Evolutionary conservation across 2,797 vertebrate species (phyloP).

Genomic region (Garrulus glandarius): DNA sequence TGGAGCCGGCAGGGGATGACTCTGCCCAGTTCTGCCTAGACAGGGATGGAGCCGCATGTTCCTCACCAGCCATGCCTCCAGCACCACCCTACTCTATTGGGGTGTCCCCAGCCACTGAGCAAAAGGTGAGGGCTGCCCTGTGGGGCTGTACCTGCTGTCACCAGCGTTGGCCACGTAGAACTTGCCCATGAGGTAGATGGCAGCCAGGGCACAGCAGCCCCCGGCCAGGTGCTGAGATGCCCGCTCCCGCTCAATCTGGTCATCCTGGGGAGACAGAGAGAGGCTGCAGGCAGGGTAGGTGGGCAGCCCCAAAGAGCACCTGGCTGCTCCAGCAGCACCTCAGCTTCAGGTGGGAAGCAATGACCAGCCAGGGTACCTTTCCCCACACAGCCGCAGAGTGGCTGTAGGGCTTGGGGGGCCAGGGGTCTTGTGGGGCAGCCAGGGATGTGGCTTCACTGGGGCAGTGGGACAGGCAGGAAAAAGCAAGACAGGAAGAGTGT

Average conservation of each 20-base stretch:
- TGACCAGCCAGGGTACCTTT: not conserved
- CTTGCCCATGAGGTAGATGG: constrained; percentile 90
- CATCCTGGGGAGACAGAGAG: constrained; percentile 80
- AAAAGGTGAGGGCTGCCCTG: not conserved
- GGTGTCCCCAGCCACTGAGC: accelerated
- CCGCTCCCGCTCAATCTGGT: constrained; percentile 90
- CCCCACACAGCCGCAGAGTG: accelerated
- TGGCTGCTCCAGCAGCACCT: not conserved
- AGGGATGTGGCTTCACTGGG: not conserved
- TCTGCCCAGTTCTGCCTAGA: not conserved
- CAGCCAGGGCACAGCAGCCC: constrained; percentile 93
- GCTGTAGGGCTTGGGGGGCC: not conserved
- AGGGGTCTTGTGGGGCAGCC: not conserved
- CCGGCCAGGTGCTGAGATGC: constrained; percentile 83
- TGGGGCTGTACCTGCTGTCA: constrained; percentile 87
- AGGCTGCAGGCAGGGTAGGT: not conserved
- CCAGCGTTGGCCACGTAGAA: constrained; percentile 96
- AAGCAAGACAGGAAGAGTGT: not conserved
- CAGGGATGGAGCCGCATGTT: not conserved
- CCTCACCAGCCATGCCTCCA: not conserved
- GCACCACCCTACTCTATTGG: not conserved
- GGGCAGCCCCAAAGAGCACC: not conserved
- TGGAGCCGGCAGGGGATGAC: not conserved
- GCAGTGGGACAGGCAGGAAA: not conserved
- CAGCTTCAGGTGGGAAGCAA: not conserved